These are phyloP conservation scores for Heliocidaris tuberculata DNA, from an alignment of 35 echinoderm and acorn worm species.

Conservation along the genomic window DNA sequence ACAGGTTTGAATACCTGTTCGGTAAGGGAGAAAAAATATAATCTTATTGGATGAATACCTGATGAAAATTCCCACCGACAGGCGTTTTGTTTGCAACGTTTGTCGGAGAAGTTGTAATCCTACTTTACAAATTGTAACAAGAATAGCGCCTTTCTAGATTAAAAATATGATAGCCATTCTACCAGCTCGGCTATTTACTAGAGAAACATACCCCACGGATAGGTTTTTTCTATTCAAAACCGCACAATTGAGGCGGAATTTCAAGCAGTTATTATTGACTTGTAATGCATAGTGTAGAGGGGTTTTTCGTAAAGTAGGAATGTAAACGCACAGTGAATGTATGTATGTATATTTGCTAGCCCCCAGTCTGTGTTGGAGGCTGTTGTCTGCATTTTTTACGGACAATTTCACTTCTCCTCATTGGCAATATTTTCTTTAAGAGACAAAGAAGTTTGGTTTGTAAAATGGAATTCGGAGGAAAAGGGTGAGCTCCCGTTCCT, in stretches of 20 bases:
- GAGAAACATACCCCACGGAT: neutral
- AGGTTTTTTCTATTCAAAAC: neutral
- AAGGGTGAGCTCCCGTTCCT: neutral
- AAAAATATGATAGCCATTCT: slow-evolving; percentile 24
- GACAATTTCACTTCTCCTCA: neutral
- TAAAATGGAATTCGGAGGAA: too few relatives aligned
- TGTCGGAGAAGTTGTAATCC: slow-evolving; percentile 22
- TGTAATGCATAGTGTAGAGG: neutral
- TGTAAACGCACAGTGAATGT: neutral
- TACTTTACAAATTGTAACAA: slow-evolving; percentile 21
- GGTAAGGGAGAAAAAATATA: neutral
- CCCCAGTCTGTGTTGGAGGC: neutral
- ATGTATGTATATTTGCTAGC: neutral
- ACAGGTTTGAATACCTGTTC: neutral
- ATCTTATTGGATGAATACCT: slow-evolving; percentile 12
- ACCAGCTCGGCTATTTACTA: neutral
- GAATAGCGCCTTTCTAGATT: slow-evolving; percentile 23
- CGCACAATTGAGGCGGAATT: neutral
- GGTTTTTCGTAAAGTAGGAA: neutral
- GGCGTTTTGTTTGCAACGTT: neutral
- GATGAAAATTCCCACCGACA: slow-evolving; percentile 1
- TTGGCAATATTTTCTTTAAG: neutral
- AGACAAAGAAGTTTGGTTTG: too few relatives aligned
- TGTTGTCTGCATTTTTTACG: neutral
- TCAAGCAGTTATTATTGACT: neutral